Evolutionary conservation across 2,797 vertebrate genomes (phyloP).

Genomic region (Microhierax caerulescens): DNA sequence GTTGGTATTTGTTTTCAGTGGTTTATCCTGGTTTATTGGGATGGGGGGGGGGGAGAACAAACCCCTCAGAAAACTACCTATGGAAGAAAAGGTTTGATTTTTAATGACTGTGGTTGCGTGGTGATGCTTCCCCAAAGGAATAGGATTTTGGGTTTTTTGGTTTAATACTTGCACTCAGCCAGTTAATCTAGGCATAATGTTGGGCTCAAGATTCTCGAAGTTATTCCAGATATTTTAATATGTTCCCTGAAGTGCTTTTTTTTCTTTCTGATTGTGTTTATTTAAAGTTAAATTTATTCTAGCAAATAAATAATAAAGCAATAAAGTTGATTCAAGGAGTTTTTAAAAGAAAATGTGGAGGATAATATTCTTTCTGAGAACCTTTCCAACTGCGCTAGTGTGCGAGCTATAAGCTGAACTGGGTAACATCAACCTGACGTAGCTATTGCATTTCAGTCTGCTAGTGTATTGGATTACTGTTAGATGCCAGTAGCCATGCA

Average conservation of each 20-base stretch:
- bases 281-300: not conserved
- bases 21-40: not conserved
- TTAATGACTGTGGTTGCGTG: not conserved
- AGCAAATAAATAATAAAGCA: too few relatives aligned
- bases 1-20: not conserved
- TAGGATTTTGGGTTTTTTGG: not conserved
- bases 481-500: not conserved
- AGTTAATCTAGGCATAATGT: not conserved
- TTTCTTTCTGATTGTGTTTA: not conserved
- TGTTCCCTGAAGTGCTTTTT: not conserved
- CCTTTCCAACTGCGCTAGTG: not conserved
- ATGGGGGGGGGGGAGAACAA: not conserved
- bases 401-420: not conserved
- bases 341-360: not conserved
- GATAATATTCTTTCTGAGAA: not conserved
- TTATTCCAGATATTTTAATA: not conserved
- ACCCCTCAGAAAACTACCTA: not conserved
- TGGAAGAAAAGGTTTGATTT: not conserved
- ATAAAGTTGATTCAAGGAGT: not conserved
- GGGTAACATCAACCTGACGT: not conserved
- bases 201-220: not conserved
- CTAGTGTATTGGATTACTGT: not conserved
- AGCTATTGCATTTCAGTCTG: constrained; percentile 18
- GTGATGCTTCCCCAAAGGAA: not conserved
- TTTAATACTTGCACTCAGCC: not conserved